phyloP scores from a whole-genome alignment of 2,113 vertebrate genomes.

The Phocoena phocoena region DNA sequence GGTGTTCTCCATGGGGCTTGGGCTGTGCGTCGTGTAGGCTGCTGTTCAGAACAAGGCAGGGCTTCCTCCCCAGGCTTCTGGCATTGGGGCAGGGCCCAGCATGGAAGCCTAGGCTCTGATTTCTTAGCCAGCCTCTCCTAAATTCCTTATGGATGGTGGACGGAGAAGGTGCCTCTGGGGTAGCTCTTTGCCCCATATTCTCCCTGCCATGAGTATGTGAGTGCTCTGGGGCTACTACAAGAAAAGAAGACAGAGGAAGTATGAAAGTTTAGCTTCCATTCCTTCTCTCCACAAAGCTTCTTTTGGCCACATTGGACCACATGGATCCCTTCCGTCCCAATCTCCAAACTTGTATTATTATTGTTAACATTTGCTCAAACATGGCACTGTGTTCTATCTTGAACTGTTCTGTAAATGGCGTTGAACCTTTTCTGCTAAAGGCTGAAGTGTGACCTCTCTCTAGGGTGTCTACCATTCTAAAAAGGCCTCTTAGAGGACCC shows the following conservation, averaged over 20 bases:
- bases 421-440: neutral
- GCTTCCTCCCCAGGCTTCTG: neutral
- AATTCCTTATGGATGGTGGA: neutral
- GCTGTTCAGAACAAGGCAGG: neutral
- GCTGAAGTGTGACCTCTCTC: neutral
- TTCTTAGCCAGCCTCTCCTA: neutral
- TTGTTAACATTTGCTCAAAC: neutral
- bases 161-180: neutral
- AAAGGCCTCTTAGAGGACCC: neutral
- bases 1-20: neutral
- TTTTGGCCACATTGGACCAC: neutral
- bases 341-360: neutral
- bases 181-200: neutral
- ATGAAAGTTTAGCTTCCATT: neutral
- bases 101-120: neutral
- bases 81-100: neutral
- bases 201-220: neutral
- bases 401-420: neutral
- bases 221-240: neutral
- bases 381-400: accelerated
- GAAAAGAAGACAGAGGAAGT: neutral
- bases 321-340: neutral
- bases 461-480: neutral
- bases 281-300: neutral
- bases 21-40: accelerated